Conservation (phyloP, 2,797 vertebrate genomes). For the Rallus crepitans region DNA sequence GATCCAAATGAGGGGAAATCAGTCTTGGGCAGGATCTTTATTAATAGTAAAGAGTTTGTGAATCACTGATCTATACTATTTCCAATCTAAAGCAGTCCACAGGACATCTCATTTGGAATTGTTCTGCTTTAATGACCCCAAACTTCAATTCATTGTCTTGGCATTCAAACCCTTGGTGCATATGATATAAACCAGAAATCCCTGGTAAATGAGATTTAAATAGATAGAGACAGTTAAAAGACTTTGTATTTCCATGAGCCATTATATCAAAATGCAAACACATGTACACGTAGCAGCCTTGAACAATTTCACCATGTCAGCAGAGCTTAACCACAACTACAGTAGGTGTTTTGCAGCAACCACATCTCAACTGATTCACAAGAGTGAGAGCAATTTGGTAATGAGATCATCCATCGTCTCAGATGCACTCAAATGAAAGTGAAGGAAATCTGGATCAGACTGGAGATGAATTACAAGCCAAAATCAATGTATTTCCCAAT, state of each 20-base stretch:
- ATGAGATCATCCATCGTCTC: conserved; percentile 52
- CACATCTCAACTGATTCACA: conserved; percentile 12
- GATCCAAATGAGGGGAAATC: background rate
- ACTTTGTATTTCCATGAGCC: conserved; percentile 37
- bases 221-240: conserved; percentile 57
- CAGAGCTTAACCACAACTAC: conserved; percentile 44
- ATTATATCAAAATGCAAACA: conserved; percentile 63
- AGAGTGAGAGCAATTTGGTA: conserved; percentile 39
- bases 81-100: conserved; percentile 16
- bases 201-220: conserved; percentile 54
- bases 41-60: background rate
- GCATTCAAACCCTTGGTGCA: background rate
- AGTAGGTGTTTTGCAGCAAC: conserved; percentile 13
- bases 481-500: conserved; percentile 68
- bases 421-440: conserved; percentile 29
- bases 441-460: conserved; percentile 46
- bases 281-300: conserved; percentile 23
- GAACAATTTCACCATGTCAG: conserved; percentile 42
- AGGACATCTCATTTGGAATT: conserved; percentile 41
- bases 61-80: conserved; percentile 13
- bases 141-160: conserved; percentile 41
- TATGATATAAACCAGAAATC: conserved; percentile 52
- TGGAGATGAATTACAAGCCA: conserved; percentile 34
- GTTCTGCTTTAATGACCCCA: background rate
- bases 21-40: background rate